Percentiles rank a stretch among this genome's conserved stretches.
phyloP scores from a whole-genome alignment of 2,888 invertebrate species.

The Drosophila paramelanica region DNA sequence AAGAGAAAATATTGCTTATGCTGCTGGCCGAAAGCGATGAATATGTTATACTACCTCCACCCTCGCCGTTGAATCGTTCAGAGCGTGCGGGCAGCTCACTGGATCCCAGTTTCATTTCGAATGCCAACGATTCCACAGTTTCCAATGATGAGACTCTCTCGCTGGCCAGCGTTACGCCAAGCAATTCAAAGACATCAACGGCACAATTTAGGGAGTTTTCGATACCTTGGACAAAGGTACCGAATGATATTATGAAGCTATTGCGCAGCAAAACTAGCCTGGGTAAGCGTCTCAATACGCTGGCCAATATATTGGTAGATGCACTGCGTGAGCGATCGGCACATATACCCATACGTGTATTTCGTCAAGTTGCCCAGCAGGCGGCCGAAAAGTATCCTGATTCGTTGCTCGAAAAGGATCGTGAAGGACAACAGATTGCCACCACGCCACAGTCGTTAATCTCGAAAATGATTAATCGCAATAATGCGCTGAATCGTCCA shows the following conservation, averaged over 20 bases:
- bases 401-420: constrained; percentile 71
- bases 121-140: constrained; percentile 71
- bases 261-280: constrained; percentile 61
- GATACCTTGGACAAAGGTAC: constrained; percentile 74
- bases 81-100: constrained; percentile 74
- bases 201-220: constrained; percentile 69
- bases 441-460: constrained; percentile 74
- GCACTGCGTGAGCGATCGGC: constrained; percentile 64
- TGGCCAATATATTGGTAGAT: constrained; percentile 68
- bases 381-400: constrained; percentile 74
- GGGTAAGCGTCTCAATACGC: constrained; percentile 68
- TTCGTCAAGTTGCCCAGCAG: constrained; percentile 74
- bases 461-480: constrained; percentile 72
- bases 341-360: constrained; percentile 68
- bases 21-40: constrained; percentile 65
- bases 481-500: constrained; percentile 69
- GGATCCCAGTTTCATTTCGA: constrained; percentile 76
- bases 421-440: constrained; percentile 73
- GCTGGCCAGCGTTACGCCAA: constrained; percentile 69
- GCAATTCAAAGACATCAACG: constrained; percentile 60
- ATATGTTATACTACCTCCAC: constrained; percentile 73
- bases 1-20: constrained; percentile 71
- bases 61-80: constrained; percentile 71
- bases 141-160: constrained; percentile 71
- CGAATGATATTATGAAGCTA: constrained; percentile 70